Evolutionary conservation across 2,888 invertebrate genomes (phyloP).

Genomic region (Phengaris arion): DNA sequence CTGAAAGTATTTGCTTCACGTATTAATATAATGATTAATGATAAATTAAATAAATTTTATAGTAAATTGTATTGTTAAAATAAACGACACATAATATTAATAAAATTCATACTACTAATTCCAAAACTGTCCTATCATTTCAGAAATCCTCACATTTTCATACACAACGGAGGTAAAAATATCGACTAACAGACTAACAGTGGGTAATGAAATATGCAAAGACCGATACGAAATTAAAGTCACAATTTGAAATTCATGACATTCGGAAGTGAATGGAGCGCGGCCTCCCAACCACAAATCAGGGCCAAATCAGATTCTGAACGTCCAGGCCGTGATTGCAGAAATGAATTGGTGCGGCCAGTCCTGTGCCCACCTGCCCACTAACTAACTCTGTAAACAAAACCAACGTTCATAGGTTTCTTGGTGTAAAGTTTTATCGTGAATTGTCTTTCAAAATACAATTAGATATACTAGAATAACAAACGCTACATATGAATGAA

Average conservation of each 20-base stretch:
- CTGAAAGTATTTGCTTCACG: no score
- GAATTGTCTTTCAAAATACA: no score
- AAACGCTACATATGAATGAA: no score
- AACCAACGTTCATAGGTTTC: conserved; percentile 3
- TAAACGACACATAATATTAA: no score
- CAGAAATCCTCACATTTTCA: no score
- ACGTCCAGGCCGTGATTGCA: conserved; percentile 67
- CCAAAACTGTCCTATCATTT: no score
- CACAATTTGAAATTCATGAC: conserved; percentile 31
- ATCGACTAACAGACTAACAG: conserved; percentile 15
- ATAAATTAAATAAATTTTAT: no score
- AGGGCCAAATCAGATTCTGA: conserved; percentile 74
- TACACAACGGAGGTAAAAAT: neutral
- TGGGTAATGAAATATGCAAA: conserved; percentile 28
- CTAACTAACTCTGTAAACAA: conserved; percentile 39
- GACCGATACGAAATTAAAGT: conserved; percentile 28
- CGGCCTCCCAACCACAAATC: conserved; percentile 64
- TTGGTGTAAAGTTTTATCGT: neutral
- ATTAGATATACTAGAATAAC: no score
- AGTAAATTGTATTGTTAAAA: no score
- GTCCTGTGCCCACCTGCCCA: conserved; percentile 38
- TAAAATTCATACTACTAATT: no score
- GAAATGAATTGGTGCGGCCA: conserved; percentile 48
- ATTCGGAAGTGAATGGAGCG: conserved; percentile 29
- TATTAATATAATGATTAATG: no score